Conservation (phyloP, 2,113 vertebrate species). For the Hepsetus odoe region DNA sequence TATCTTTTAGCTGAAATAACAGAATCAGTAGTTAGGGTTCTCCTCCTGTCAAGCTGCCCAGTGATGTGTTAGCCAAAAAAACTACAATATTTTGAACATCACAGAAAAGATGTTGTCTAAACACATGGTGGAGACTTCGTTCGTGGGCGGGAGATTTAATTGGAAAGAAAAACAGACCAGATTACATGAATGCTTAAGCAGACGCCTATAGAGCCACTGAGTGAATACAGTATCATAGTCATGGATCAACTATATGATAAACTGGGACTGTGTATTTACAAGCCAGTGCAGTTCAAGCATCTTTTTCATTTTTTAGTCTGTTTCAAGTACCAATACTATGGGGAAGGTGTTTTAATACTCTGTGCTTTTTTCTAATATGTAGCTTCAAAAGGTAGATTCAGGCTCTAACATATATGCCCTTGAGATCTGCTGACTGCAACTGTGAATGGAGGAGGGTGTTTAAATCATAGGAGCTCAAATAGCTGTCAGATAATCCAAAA, state of each 20-base stretch:
- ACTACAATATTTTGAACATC: no score
- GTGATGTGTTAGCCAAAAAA: no score
- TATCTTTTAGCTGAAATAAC: no score
- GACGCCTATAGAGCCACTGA: no score
- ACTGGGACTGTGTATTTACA: not conserved
- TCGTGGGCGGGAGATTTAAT: no score
- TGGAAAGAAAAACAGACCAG: no score
- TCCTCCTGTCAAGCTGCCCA: no score
- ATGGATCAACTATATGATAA: not conserved
- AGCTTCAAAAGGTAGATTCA: not conserved
- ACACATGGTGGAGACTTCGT: no score
- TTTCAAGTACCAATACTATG: not conserved
- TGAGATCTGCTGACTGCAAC: not conserved
- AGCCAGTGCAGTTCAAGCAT: not conserved
- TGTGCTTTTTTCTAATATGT: not conserved
- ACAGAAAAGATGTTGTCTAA: no score
- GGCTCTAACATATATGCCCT: not conserved
- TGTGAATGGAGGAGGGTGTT: not conserved
- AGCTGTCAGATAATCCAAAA: not conserved
- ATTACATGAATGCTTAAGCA: no score
- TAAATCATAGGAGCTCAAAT: not conserved
- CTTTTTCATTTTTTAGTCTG: not conserved
- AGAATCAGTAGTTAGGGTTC: no score
- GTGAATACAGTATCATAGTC: not conserved
- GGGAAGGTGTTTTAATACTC: not conserved